Base-by-base conservation (phyloP, 2,888 invertebrate genomes). In the Cataglyphis cursor region DNA sequence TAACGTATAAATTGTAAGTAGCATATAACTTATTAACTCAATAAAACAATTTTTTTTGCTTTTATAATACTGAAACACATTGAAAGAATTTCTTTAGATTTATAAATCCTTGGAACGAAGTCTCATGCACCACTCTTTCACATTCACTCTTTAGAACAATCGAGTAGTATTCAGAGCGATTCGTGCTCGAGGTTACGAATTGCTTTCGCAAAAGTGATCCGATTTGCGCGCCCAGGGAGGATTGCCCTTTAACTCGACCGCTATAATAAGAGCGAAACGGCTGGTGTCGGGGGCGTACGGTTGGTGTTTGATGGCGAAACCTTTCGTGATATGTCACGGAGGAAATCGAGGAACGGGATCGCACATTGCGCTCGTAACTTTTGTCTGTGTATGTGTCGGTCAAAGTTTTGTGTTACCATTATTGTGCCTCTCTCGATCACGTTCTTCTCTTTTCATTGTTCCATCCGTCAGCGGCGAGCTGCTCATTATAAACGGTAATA, bases 251-350 rank as follows among this genome's bases (percentile, higher is more conserved):
- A 92, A 92, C 89, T 92, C 90, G 91, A 90, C 82, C 87, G 87
- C 87, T 88, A 86, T 91, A 92, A 91, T 90, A 90, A 91, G 76
- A 76, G 89, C 89, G 75, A 81, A 81, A 88, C 83, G 87, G 66
- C 87, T 76, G 80, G 65, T 75, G 87, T 88, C 85, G 85, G 44
- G 78, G 73, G 85, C 82, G 83, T 87, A 88, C 85, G 85, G 86
- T 89, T 15, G 87, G 85, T 84, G 89, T 91, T 90, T 51, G n/a
- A 89, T 92, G 91, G 89, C 88, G 92, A 92, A 92, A 93, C 91
- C 91, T 93, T 91, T 93, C 93, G 92, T 93, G 93, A 93, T 93
- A 93, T 93, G 93, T 92, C 93, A 93, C 91, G 83, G 18, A 88
- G 87, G 89, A 89, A 90, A 84, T 86, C 87, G 81, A 90, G 87